Evolutionary conservation across 2,113 vertebrate genomes (phyloP).

Genomic region (Anolis carolinensis): DNA sequence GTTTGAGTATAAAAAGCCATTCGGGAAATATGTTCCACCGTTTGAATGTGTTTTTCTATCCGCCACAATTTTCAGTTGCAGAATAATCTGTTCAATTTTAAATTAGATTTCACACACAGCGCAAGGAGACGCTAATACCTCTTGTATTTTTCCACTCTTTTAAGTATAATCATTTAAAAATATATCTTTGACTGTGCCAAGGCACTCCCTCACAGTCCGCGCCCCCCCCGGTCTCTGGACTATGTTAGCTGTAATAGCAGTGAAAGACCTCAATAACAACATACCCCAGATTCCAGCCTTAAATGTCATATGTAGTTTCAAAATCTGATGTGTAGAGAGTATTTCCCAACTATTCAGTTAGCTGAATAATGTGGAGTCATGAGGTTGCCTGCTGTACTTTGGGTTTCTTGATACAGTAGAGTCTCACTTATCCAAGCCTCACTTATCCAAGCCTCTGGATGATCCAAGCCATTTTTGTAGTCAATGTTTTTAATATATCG

Average conservation of each 20-base stretch:
- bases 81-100: not conserved
- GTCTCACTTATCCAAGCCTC: too few relatives aligned
- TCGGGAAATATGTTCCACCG: constrained; percentile 1
- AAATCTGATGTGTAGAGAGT: not conserved
- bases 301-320: fast-evolving
- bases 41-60: not conserved
- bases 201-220: not conserved
- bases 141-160: not conserved
- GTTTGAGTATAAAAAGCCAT: constrained; percentile 21
- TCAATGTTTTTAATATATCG: too few relatives aligned
- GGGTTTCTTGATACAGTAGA: fast-evolving
- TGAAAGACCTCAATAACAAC: fast-evolving
- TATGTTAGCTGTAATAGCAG: not conserved
- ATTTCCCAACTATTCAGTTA: not conserved
- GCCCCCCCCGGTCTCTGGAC: not conserved
- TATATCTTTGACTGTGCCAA: not conserved
- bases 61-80: not conserved
- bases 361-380: not conserved
- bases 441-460: too few relatives aligned
- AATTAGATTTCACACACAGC: fast-evolving
- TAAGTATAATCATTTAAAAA: fast-evolving
- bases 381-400: fast-evolving
- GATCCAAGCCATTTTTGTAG: too few relatives aligned
- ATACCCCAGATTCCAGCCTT: not conserved
- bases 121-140: constrained; percentile 5